Percentiles rank a stretch among this genome's conserved stretches.
Conservation (phyloP, 2,888 invertebrate species). For the Apotomis turbidana region DNA sequence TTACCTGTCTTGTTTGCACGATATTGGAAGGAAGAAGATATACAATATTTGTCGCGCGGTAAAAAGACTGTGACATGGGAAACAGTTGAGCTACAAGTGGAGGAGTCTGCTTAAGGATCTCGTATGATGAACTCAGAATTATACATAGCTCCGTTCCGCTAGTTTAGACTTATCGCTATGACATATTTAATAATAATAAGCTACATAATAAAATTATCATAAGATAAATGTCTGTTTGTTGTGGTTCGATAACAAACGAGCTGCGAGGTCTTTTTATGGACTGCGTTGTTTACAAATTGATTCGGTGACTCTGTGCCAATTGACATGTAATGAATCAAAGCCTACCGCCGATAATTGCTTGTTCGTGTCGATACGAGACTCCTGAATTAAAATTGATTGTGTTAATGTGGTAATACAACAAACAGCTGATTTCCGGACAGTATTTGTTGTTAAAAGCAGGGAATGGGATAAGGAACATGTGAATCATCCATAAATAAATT, state of each 20-base stretch:
- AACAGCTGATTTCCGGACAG: background rate
- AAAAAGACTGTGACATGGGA: too few species aligned
- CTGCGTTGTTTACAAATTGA: background rate
- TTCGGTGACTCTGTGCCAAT: slow-evolving; percentile 4
- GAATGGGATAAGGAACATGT: too few species aligned
- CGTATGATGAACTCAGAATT: too few species aligned
- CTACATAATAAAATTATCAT: background rate
- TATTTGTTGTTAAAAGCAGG: background rate
- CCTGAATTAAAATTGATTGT: background rate
- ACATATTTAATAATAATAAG: background rate
- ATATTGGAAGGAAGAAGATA: too few species aligned
- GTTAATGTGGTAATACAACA: background rate
- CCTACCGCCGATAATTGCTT: slow-evolving; percentile 7
- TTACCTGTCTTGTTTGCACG: too few species aligned
- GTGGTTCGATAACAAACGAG: background rate
- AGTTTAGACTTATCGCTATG: too few species aligned
- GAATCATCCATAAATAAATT: too few species aligned
- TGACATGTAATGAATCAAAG: slow-evolving; percentile 16
- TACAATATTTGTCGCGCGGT: too few species aligned
- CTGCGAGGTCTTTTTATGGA: background rate
- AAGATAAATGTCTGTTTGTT: background rate
- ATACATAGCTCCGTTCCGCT: too few species aligned
- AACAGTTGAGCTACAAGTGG: too few species aligned
- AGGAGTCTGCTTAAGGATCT: too few species aligned
- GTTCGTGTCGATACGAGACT: background rate